Percentiles rank a stretch among this genome's conserved stretches.
phyloP scores from a whole-genome alignment of 1,140 invertebrate genomes.

The Saccostrea glomerata region DNA sequence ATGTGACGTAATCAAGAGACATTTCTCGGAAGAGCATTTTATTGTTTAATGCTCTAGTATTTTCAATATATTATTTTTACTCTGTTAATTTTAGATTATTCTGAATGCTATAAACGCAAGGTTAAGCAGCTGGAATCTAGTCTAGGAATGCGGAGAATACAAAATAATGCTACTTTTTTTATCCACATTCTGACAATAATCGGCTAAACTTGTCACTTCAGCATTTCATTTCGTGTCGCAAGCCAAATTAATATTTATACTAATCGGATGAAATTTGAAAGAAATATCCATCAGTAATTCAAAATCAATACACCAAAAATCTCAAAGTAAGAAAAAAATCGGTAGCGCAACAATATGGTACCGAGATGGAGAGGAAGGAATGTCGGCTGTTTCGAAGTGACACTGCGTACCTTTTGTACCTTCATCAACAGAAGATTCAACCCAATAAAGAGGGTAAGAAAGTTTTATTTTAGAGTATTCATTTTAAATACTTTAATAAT shows the following conservation, averaged over 20 bases:
- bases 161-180: neutral
- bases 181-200: neutral
- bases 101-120: too few relatives aligned
- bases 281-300: neutral
- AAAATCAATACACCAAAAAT: neutral
- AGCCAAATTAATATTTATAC: slow-evolving; percentile 6
- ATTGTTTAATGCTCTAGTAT: too few relatives aligned
- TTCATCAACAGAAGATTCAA: neutral
- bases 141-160: neutral
- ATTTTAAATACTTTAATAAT: too few relatives aligned
- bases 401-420: slow-evolving; percentile 8
- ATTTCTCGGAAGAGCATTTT: too few relatives aligned
- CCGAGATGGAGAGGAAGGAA: neutral
- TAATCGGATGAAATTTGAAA: slow-evolving; percentile 4
- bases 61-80: too few relatives aligned
- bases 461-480: too few relatives aligned
- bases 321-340: neutral
- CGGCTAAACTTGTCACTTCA: slow-evolving; percentile 1
- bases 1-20: too few relatives aligned
- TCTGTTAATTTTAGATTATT: too few relatives aligned
- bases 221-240: neutral
- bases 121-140: neutral
- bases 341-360: neutral
- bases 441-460: neutral
- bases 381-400: slow-evolving; percentile 30